Conservation (phyloP, 2,888 invertebrate genomes). For the Dioctria linearis region DNA sequence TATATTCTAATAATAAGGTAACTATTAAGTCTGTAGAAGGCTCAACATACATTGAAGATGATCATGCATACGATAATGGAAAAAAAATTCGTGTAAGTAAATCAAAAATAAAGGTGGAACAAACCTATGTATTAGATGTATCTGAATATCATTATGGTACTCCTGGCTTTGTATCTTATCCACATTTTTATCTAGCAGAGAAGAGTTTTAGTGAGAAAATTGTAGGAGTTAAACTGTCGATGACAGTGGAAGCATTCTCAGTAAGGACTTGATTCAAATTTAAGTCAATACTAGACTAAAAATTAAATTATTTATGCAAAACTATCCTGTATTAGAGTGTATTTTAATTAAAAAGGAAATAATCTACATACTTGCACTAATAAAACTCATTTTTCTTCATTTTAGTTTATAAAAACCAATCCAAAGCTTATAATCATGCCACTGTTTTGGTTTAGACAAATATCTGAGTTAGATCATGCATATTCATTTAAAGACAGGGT, state of each 20-base stretch:
- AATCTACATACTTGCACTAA: too few species aligned
- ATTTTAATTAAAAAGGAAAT: slow-evolving; percentile 57
- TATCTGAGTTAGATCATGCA: slow-evolving; percentile 74
- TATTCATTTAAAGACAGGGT: slow-evolving; percentile 72
- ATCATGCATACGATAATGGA: too few species aligned
- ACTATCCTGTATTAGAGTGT: slow-evolving; percentile 74
- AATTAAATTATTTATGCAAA: slow-evolving; percentile 78
- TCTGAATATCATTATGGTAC: slow-evolving; percentile 83
- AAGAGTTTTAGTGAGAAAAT: slow-evolving; percentile 76
- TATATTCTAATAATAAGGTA: too few species aligned
- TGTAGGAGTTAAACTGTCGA: slow-evolving; percentile 73
- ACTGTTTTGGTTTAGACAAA: slow-evolving; percentile 84
- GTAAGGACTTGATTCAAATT: slow-evolving; percentile 73
- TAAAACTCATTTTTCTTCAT: too few species aligned
- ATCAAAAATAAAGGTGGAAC: too few species aligned
- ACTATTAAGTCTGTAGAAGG: too few species aligned
- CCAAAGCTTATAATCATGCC: slow-evolving; percentile 76
- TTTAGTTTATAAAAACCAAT: slow-evolving; percentile 75
- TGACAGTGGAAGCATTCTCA: too few species aligned
- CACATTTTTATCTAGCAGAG: slow-evolving; percentile 86
- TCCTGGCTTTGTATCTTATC: slow-evolving; percentile 86
- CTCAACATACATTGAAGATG: too few species aligned
- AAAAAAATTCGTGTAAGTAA: too few species aligned
- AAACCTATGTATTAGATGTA: slow-evolving; percentile 75
- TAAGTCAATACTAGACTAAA: slow-evolving; percentile 82